Percentiles rank a stretch among this genome's conserved stretches.
Evolutionary conservation across 2,113 vertebrate genomes (phyloP).

Genomic region (Trichechus manatus): DNA sequence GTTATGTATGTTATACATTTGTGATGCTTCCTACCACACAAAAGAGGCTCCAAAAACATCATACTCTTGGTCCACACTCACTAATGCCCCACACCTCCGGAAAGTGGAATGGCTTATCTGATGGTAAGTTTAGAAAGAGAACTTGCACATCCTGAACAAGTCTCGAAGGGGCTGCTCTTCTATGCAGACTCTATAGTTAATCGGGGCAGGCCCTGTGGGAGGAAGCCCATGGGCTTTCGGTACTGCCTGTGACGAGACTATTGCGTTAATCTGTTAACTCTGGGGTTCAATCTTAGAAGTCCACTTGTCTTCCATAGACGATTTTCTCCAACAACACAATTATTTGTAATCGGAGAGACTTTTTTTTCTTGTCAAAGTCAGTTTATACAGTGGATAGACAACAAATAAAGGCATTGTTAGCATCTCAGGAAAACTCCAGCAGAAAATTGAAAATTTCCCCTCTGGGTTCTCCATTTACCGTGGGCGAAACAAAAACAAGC

Average conservation of each 20-base stretch:
- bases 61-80: neutral
- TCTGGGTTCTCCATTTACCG: neutral
- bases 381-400: neutral
- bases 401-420: constrained; percentile 37
- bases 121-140: neutral
- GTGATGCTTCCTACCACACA: neutral
- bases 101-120: accelerated
- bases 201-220: accelerated
- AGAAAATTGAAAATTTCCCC: constrained; percentile 57
- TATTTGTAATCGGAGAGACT: neutral
- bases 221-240: neutral
- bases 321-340: neutral
- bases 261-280: neutral
- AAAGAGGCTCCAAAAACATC: neutral
- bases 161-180: accelerated
- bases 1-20: neutral
- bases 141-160: neutral
- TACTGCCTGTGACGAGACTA: neutral
- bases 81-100: too few species aligned
- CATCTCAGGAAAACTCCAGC: constrained; percentile 49
- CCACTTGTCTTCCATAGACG: neutral
- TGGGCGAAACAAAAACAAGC: constrained; percentile 52
- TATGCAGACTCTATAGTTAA: accelerated
- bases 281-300: neutral
- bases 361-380: neutral